phyloP scores from a whole-genome alignment of 2,888 invertebrate genomes.

The Colostygia pectinataria region DNA sequence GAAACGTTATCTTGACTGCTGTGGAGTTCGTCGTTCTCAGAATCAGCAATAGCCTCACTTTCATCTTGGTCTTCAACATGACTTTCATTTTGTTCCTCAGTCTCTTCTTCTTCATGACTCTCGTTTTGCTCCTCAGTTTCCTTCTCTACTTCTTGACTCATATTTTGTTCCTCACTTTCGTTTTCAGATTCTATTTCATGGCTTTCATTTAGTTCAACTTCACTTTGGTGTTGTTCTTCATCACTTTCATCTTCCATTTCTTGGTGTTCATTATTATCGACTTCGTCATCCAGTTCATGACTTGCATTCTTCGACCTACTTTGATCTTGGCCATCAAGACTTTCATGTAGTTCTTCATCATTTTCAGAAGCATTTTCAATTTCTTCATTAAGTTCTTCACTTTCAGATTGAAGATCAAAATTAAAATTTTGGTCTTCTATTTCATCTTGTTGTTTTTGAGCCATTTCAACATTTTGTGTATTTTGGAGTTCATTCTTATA shows the following conservation, averaged over 20 bases:
- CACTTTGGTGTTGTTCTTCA: slow-evolving; percentile 1
- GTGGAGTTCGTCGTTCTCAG: slow-evolving; percentile 28
- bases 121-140: slow-evolving; percentile 24
- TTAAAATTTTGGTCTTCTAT: not conserved
- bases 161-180: slow-evolving; percentile 24
- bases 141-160: slow-evolving; percentile 22
- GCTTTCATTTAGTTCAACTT: slow-evolving; percentile 16
- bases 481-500: too few species aligned
- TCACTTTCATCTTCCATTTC: slow-evolving; percentile 1
- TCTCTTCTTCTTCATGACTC: slow-evolving; percentile 14
- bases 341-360: slow-evolving; percentile 3
- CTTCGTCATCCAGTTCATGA: not conserved
- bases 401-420: not conserved
- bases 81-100: slow-evolving; percentile 21
- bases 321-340: not conserved
- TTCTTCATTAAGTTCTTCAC: not conserved
- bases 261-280: not conserved
- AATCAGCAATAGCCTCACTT: slow-evolving; percentile 18
- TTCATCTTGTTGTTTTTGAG: too few species aligned
- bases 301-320: slow-evolving; percentile 10
- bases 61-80: slow-evolving; percentile 22
- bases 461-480: too few species aligned
- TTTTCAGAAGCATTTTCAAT: slow-evolving; percentile 13
- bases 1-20: slow-evolving; percentile 24
- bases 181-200: slow-evolving; percentile 20